These are phyloP conservation scores for Felis chaus DNA, from an alignment of 2,113 vertebrate species.

Conservation along the genomic window DNA sequence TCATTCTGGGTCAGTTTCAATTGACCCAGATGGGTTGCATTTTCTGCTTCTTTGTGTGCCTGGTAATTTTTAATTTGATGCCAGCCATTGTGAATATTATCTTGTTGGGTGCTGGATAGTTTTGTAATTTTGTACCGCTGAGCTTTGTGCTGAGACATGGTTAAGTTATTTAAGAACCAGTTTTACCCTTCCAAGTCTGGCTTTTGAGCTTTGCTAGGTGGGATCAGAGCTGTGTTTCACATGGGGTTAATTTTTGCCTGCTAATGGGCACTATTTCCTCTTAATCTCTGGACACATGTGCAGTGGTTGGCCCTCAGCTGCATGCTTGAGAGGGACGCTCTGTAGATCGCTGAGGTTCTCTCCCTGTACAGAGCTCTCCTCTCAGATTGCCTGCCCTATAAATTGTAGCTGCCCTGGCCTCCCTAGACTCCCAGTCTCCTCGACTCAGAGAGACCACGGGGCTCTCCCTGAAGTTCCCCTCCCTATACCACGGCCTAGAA, in stretches of 20 bases:
- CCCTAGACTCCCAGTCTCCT: not conserved
- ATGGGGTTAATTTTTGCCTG: not conserved
- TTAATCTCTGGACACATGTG: not conserved
- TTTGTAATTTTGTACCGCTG: not conserved
- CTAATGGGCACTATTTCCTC: not conserved
- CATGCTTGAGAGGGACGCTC: not conserved
- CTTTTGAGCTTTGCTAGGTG: not conserved
- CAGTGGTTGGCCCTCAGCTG: not conserved
- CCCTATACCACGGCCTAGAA: not conserved
- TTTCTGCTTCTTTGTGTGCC: not conserved
- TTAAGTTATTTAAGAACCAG: not conserved
- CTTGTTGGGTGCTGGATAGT: not conserved
- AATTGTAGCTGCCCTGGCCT: not conserved
- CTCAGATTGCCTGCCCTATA: not conserved
- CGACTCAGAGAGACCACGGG: not conserved
- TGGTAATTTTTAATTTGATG: constrained; percentile 36
- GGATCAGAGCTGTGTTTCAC: not conserved
- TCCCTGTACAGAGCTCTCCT: not conserved
- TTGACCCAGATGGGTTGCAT: not conserved
- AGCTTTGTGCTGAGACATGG: not conserved
- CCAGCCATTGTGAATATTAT: not conserved
- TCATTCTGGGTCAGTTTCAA: not conserved
- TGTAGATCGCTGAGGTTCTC: not conserved
- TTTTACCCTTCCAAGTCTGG: not conserved
- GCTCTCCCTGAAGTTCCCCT: not conserved